Evolutionary conservation across 2,113 vertebrate species (phyloP), one percentile per base, ranked within the genome.

Genomic region (Apaloderma vittatum): DNA sequence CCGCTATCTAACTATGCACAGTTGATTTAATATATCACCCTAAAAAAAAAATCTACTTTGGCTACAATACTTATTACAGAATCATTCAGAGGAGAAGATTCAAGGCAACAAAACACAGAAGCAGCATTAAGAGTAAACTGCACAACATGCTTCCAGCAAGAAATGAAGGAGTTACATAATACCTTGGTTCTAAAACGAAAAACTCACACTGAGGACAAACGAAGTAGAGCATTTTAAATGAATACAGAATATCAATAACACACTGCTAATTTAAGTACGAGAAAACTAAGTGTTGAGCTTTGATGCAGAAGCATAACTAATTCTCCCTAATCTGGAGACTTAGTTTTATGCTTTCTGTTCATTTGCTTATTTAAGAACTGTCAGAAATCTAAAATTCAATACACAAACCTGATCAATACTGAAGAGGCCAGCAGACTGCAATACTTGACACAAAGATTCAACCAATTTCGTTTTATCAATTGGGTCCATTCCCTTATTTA

Each of bases 401-500:
- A 81, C 52, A 98, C 98, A 91, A 67, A 99, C 99, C 99, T 99
- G 99, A 70, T 99, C 99, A 94, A 99, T 98, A 94, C 98, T 99
- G 98, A 99, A 99, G 98, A 99, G 99, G 4, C 99, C 99, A 14
- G 99, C 99, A 77, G 99, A 98, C 98, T 99, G 99, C 91, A 99
- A 98, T 7, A 99, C 99, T 92, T 97, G 99, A 97, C 99, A 99
- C 86, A 99, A 98, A 71, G 99, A 99, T 97, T 99, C 99, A 94
- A 99, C 99, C 97, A 99, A 98, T 94, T 99, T 99, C 97, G 99
- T 99, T 98, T 99, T 99, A 92, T 99, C 99, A 84, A 98, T 97
- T 24, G 99, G 99, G 95, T 99, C 99, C 99, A 99, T 99, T 78
- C 99, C 99, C 94, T 99, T 99, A 98, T 99, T 99, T 97, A 99